phyloP scores from a whole-genome alignment of 2,797 vertebrate species.

The Pyrocephalus nanus region DNA sequence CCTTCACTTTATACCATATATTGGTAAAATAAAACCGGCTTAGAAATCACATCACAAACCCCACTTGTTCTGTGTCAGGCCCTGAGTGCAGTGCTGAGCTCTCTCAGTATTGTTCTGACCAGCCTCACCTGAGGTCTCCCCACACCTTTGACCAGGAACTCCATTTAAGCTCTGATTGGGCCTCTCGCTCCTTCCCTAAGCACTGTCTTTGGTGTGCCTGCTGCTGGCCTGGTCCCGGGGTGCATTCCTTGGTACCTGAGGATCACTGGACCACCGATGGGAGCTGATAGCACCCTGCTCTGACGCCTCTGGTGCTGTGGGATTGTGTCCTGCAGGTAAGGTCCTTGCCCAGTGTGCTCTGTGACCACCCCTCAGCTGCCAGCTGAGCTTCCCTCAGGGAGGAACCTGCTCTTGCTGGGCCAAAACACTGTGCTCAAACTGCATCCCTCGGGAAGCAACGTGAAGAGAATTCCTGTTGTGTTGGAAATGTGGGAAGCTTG shows the following conservation, averaged over 20 bases:
- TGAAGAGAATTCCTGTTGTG: neutral
- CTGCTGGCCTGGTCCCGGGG: neutral
- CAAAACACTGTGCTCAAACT: neutral
- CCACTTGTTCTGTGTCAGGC: rapidly evolving
- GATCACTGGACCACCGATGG: rapidly evolving
- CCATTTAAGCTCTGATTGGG: neutral
- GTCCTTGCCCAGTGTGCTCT: neutral
- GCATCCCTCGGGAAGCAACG: neutral
- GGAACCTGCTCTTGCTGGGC: neutral
- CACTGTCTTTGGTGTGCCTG: rapidly evolving
- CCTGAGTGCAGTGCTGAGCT: neutral
- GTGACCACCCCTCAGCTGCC: neutral
- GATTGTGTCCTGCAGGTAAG: neutral
- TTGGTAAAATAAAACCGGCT: neutral
- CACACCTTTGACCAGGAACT: neutral
- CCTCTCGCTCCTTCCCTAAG: rapidly evolving
- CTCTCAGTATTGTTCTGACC: neutral
- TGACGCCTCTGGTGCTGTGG: neutral
- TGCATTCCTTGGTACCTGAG: neutral
- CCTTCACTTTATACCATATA: neutral
- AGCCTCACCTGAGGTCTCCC: neutral
- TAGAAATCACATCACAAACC: neutral
- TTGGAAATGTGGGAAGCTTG: neutral
- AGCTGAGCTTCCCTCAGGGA: neutral
- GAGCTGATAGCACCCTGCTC: neutral